Base-by-base conservation (phyloP, 2,888 invertebrate species). In the Agrypnus murinus region DNA sequence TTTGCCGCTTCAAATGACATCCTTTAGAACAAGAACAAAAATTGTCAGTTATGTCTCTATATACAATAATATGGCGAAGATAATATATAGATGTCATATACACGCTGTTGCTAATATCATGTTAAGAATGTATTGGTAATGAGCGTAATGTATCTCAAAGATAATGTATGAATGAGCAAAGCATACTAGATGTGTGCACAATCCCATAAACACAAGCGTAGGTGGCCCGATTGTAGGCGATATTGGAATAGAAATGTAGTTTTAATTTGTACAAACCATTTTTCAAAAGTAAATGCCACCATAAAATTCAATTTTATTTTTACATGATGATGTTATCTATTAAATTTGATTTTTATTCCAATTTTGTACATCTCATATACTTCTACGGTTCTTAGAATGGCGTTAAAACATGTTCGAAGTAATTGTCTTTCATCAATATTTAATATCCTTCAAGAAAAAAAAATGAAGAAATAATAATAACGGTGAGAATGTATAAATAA, bases 221-320 rank as follows among this genome's bases (percentile, higher is more conserved):
- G 77, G 77, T 77, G 77, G 77, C 75, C 77, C 32, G 50, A 40
- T 72, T 64, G 76, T 75, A 74, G 75, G 75, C 74, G 73, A 69
- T 65, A 72, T 25, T 65, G 67, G 74, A 74, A 77, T 76, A 75
- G 76, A 76, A 77, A 77, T 77, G 75, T 76, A 75, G 76, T 77
- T 77, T 76, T 77, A 76, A 77, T 77, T 77, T 76, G 75, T 76
- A 72, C 70, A 69, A 25, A 25, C 69, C 69, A 75, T 77, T 74
- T 75, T 73, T 76, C 72, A 75, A 58, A 62, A 59, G 40, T 65
- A 66, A 65, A 71, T 71, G 73, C 75, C 75, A 75, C 73, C 75
- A 43, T 50, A 62, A 53, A 74, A 43, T 64, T 57, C 38, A 36
- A 36, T 36, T 15, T 55, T 31, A 8, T 50, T 55, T 55, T 36